Percentiles rank a stretch among this genome's conserved stretches.
These are phyloP conservation scores for Enteromius paludinosus DNA, from an alignment of 2,797 vertebrate genomes.

Conservation along the genomic window DNA sequence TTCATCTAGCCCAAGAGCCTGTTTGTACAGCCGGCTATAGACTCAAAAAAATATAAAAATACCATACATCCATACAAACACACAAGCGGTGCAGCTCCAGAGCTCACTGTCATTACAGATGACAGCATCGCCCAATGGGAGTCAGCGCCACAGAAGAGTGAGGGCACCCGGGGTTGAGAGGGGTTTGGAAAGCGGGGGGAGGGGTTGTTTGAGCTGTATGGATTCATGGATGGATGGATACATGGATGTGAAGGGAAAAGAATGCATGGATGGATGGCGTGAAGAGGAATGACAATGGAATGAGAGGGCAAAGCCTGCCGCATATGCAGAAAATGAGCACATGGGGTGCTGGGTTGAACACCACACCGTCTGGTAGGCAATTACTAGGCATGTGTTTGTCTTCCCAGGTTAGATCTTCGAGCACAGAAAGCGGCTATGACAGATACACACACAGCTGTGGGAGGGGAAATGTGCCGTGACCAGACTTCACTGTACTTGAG, in stretches of 20 bases:
- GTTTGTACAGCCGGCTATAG: constrained; percentile 63
- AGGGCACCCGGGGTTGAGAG: constrained; percentile 13
- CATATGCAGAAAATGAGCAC: constrained; percentile 50
- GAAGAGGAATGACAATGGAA: constrained; percentile 25
- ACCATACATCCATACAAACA: constrained; percentile 56
- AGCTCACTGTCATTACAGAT: constrained; percentile 55
- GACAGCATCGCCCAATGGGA: constrained; percentile 35
- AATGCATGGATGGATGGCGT: constrained; percentile 24
- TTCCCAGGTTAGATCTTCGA: constrained; percentile 54
- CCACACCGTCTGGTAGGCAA: constrained; percentile 55
- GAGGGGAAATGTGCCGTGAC: constrained; percentile 22
- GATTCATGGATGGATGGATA: constrained; percentile 39
- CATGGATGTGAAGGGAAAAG: constrained; percentile 37
- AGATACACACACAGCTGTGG: constrained; percentile 50
- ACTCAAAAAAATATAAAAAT: background rate
- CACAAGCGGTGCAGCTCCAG: constrained; percentile 10
- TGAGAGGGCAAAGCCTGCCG: constrained; percentile 12
- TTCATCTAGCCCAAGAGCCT: constrained; percentile 47
- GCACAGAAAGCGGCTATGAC: constrained; percentile 39
- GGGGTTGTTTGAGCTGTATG: constrained; percentile 25
- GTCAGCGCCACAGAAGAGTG: constrained; percentile 17
- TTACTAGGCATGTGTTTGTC: constrained; percentile 57
- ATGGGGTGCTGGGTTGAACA: constrained; percentile 38
- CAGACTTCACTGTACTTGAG: constrained; percentile 34
- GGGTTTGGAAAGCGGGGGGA: constrained; percentile 2